Percentiles rank a stretch among this genome's conserved stretches.
Conservation (phyloP, 1,140 invertebrate genomes). For the Plodia interpunctella region DNA sequence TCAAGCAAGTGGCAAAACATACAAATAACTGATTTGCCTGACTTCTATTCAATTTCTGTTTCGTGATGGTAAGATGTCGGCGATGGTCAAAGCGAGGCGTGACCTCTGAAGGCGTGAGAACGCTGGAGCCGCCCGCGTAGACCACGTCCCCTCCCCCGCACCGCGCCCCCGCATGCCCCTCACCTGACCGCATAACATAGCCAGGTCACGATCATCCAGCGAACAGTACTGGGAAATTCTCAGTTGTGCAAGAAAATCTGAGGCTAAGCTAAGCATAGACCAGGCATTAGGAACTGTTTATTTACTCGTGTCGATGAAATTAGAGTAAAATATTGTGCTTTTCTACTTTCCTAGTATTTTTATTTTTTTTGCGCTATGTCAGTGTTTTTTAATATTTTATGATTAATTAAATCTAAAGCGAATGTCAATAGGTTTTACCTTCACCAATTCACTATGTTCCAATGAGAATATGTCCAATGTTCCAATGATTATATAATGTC, state of each 20-base stretch:
- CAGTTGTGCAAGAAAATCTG: constrained; percentile 13
- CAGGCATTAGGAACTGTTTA: not conserved
- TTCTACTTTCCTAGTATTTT: no score
- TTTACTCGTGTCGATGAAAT: no score
- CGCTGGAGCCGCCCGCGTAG: constrained; percentile 38
- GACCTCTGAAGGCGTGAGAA: constrained; percentile 68
- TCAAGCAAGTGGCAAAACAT: no score
- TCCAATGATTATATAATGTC: no score
- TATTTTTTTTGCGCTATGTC: no score
- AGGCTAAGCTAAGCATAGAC: not conserved
- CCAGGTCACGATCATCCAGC: constrained; percentile 19
- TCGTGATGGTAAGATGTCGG: constrained; percentile 30
- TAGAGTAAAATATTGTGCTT: no score
- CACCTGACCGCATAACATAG: constrained; percentile 22
- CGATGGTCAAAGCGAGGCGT: constrained; percentile 62
- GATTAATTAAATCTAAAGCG: no score
- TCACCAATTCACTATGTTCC: no score
- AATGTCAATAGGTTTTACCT: no score
- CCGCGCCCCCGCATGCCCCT: constrained; percentile 10
- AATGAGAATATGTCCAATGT: no score
- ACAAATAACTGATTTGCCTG: no score
- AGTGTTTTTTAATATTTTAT: no score
- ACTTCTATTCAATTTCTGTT: constrained; percentile 16
- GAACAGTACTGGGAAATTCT: constrained; percentile 18
- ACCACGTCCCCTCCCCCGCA: constrained; percentile 22